Percentiles rank a stretch among this genome's conserved stretches.
phyloP scores from a whole-genome alignment of 2,888 invertebrate genomes.

The Pheosia tremula region DNA sequence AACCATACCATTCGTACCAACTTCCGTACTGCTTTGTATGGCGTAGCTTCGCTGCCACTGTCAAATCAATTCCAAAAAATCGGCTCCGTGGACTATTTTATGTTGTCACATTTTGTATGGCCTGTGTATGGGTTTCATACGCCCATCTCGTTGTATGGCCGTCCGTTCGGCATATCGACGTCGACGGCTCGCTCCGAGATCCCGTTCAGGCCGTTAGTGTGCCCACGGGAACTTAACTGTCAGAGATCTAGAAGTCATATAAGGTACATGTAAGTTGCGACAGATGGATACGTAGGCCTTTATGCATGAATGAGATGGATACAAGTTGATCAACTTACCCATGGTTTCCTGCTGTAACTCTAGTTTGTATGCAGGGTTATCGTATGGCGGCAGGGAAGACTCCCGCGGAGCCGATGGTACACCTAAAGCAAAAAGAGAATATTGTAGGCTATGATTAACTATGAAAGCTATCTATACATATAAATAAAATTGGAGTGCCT shows the following conservation, averaged over 20 bases:
- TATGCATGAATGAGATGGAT: too few relatives aligned
- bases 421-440: slow-evolving; percentile 67
- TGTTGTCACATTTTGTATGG: slow-evolving; percentile 1
- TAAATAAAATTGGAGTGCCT: too few relatives aligned
- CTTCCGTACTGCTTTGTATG: too few relatives aligned
- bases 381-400: slow-evolving; percentile 92
- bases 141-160: slow-evolving; percentile 74
- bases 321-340: slow-evolving; percentile 83
- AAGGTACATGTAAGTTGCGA: too few relatives aligned
- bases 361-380: slow-evolving; percentile 97
- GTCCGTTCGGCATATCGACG: slow-evolving; percentile 60
- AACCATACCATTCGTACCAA: background rate
- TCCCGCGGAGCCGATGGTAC: slow-evolving; percentile 92
- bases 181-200: slow-evolving; percentile 69
- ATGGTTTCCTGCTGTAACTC: slow-evolving; percentile 96
- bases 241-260: slow-evolving; percentile 69
- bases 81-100: too few relatives aligned
- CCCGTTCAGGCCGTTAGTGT: slow-evolving; percentile 76
- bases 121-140: slow-evolving; percentile 49
- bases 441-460: background rate
- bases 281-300: too few relatives aligned
- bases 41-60: too few relatives aligned
- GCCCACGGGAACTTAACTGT: slow-evolving; percentile 82
- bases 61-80: too few relatives aligned
- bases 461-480: too few relatives aligned